Base-by-base conservation (phyloP, 2,888 invertebrate genomes). In the Ceraclea dissimilis region DNA sequence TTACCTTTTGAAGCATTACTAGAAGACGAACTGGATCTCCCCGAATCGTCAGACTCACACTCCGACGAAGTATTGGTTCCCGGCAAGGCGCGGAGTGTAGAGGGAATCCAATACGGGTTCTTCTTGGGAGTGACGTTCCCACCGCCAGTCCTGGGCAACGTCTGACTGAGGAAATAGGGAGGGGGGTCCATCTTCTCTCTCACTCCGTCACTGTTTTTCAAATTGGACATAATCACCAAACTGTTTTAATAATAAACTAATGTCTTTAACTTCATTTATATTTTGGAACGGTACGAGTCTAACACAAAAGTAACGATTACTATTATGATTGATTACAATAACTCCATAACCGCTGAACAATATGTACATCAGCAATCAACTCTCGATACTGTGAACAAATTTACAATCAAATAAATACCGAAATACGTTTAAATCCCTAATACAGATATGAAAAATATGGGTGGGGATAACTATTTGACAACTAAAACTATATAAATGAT, bases 31-130 rank as follows among this genome's bases (percentile, higher is more conserved):
- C 31, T 56, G 13, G 57, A 57, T 39, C 53, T 48, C 11, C 53
- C 50, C n/a, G 59, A 61, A 33, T 59, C 61, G 31, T 57, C 61
- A 2, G 61, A 61, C 10, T 61, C 59, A 22, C 57, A 59, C 34
- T 59, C 60, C 5, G 53, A 54, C 16, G 49, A 44, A n/a, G 31
- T 54, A 20, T 49, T 39, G n/a, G 20, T 33, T 11, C 51, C 51
- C 26, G n/a, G 22, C 21, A 51, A 49, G n/a, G 51, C 18, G 5
- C 50, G 51, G 8, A 52, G 51, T 8, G 53, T 8, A 11, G 50
- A 49, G 17, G 59, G 50, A 16, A 51, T 39, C 61, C 61, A 61
- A 51, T 56, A 39, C 2, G 31, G 49, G 13, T 51, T 47, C 18
- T 60, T 60, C 51, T 51, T 60, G 21, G 31, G 52, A 4, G 13